Conservation (phyloP, 2,113 vertebrate genomes). For the Macroglossus sobrinus region DNA sequence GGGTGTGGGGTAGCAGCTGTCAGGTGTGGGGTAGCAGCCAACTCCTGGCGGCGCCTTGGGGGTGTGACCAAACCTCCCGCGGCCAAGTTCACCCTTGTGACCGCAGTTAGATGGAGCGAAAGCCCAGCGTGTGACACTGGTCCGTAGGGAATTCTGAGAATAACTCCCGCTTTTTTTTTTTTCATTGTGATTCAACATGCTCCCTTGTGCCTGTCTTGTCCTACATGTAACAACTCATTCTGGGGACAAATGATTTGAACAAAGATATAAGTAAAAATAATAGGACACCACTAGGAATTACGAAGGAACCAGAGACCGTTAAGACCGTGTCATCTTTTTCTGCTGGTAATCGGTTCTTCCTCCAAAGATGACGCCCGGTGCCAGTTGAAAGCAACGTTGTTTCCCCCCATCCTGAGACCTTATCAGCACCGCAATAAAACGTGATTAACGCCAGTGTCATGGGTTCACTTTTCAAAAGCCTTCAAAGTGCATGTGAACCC, state of each 20-base stretch:
- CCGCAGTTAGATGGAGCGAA: neutral
- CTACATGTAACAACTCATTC: neutral
- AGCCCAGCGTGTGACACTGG: accelerated
- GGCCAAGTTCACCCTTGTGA: neutral
- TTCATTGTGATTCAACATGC: neutral
- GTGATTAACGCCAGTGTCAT: neutral
- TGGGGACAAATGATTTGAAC: neutral
- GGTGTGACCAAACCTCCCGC: neutral
- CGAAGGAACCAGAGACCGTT: neutral
- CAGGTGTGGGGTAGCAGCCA: neutral
- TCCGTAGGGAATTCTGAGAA: neutral
- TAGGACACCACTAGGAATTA: neutral
- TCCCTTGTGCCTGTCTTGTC: neutral
- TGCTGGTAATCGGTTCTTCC: neutral
- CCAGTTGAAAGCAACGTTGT: neutral
- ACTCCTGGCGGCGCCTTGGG: neutral
- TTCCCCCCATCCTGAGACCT: neutral
- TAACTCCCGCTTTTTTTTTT: neutral
- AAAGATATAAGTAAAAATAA: neutral
- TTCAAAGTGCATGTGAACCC: neutral
- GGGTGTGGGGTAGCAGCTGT: too few relatives aligned
- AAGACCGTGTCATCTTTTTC: neutral
- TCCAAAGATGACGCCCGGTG: neutral
- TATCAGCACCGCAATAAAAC: neutral
- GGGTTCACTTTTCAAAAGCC: neutral